Evolutionary conservation across 2,888 invertebrate genomes (phyloP).

Genomic region (Conops quadrifasciatus): DNA sequence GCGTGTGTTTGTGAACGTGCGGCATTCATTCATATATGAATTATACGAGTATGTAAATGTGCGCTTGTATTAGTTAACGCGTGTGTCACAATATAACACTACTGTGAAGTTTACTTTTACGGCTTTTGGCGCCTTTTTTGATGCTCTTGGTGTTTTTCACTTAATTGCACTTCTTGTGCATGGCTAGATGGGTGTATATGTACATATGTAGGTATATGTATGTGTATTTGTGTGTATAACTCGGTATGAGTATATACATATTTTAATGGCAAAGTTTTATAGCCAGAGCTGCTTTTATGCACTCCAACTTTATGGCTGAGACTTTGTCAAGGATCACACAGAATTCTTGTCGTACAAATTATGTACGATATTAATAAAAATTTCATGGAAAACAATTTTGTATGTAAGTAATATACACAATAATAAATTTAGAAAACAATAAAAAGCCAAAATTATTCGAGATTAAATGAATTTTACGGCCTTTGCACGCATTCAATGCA

Average conservation of each 20-base stretch:
- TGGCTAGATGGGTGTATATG: background rate
- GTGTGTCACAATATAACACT: no score
- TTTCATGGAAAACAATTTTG: background rate
- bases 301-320: background rate
- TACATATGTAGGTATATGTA: background rate
- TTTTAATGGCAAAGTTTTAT: background rate
- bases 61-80: no score
- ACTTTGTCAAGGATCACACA: background rate
- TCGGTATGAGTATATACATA: background rate
- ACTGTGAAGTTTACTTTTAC: conserved; percentile 21
- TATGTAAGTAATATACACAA: background rate
- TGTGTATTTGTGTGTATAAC: background rate
- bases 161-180: conserved; percentile 13
- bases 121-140: conserved; percentile 17
- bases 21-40: no score
- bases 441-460: no score
- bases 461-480: no score
- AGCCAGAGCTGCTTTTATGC: no score
- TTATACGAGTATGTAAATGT: no score
- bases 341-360: conserved; percentile 25
- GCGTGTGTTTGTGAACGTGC: no score
- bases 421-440: no score
- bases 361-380: conserved; percentile 12
- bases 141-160: conserved; percentile 16
- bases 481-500: no score